These are phyloP conservation scores for Carassius auratus DNA, from an alignment of 2,113 vertebrate genomes.

Conservation along the genomic window DNA sequence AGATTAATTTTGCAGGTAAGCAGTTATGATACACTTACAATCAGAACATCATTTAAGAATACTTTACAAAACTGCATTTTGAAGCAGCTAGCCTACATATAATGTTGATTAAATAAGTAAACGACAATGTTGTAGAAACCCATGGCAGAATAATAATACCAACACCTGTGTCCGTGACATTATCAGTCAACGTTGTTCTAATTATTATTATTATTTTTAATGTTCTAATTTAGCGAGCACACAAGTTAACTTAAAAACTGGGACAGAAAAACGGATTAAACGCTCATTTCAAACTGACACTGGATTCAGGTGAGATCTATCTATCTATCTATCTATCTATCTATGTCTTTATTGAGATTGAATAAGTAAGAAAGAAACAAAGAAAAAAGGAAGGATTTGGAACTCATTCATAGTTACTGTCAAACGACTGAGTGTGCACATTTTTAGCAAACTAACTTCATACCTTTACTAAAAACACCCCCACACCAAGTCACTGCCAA, in stretches of 20 bases:
- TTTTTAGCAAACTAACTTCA: too few species aligned
- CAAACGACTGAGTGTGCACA: too few species aligned
- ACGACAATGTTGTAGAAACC: background rate
- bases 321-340: too few species aligned
- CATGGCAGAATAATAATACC: background rate
- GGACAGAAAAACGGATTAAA: conserved; percentile 16
- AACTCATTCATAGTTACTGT: too few species aligned
- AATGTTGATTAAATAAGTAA: background rate
- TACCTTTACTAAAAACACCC: too few species aligned
- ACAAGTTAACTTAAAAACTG: conserved; percentile 23
- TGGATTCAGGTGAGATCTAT: conserved; percentile 7
- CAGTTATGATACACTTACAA: background rate
- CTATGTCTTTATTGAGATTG: too few species aligned
- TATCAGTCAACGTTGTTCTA: background rate
- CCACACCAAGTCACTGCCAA: too few species aligned
- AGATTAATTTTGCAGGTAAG: conserved; percentile 63
- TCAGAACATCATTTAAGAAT: background rate
- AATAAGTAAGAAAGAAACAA: too few species aligned
- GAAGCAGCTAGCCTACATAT: background rate
- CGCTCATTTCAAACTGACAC: background rate
- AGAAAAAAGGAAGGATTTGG: too few species aligned
- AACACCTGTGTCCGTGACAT: background rate
- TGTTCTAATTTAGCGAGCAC: background rate
- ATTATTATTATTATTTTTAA: background rate
- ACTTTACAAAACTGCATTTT: background rate